phyloP scores from a whole-genome alignment of 1,140 invertebrate genomes.

The Polypedilum vanderplanki region DNA sequence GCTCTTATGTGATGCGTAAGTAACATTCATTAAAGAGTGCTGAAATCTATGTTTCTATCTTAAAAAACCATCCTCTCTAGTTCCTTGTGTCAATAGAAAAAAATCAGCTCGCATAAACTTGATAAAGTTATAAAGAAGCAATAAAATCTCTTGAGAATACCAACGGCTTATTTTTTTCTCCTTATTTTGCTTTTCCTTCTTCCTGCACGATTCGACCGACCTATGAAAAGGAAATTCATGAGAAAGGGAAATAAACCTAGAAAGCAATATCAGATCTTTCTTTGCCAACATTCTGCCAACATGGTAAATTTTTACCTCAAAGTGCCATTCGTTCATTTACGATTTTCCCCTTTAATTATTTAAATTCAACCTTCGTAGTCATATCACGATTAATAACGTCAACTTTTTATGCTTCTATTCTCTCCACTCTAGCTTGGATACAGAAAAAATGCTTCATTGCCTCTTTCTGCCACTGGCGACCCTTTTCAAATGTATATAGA shows the following conservation, averaged over 20 bases:
- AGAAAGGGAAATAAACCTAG: background rate
- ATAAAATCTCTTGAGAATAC: background rate
- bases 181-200: background rate
- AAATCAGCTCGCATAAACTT: background rate
- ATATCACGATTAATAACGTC: constrained; percentile 18
- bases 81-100: background rate
- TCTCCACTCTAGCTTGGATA: background rate
- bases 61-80: background rate
- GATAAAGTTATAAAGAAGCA: background rate
- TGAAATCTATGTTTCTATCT: background rate
- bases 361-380: constrained; percentile 5
- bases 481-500: background rate
- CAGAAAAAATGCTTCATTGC: background rate
- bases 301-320: background rate
- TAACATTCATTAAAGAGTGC: too few species aligned
- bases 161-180: background rate
- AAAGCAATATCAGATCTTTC: background rate
- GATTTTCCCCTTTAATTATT: background rate
- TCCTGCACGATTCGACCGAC: too few species aligned
- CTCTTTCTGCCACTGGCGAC: background rate
- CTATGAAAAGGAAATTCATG: background rate
- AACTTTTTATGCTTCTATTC: background rate
- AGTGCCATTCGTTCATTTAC: too few species aligned
- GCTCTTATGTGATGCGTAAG: background rate
- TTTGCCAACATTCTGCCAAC: background rate